These are phyloP conservation scores for Sebastes iracundus DNA, from an alignment of 2,797 vertebrate species.

Conservation along the genomic window DNA sequence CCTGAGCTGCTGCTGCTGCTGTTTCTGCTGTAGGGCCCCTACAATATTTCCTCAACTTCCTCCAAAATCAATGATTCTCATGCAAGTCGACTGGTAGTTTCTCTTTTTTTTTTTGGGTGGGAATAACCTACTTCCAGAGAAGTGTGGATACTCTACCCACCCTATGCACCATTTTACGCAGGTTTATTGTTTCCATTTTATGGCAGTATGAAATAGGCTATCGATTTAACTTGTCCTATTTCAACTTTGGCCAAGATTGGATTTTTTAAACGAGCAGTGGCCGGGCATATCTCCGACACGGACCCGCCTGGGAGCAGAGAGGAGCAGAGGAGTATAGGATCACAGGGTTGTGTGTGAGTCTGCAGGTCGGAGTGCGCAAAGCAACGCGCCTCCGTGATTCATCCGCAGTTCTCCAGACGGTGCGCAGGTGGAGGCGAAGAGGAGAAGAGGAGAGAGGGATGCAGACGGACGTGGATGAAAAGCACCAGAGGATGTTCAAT, in stretches of 20 bases:
- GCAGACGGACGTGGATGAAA: conserved; percentile 39
- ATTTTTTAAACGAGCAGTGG: conserved; percentile 61
- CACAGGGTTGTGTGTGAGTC: conserved; percentile 33
- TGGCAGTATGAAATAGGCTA: conserved; percentile 69
- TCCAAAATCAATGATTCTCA: conserved; percentile 28
- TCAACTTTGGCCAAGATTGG: conserved; percentile 74
- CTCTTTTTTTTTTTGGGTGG: neutral
- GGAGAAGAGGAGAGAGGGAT: conserved; percentile 51
- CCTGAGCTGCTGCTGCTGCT: neutral
- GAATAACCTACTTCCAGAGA: conserved; percentile 50
- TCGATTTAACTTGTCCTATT: conserved; percentile 71
- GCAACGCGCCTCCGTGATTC: conserved; percentile 62
- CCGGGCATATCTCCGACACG: conserved; percentile 21
- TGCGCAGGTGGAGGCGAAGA: conserved; percentile 70
- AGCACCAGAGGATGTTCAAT: conserved; percentile 37
- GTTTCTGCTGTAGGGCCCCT: conserved; percentile 14
- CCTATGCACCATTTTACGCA: conserved; percentile 63
- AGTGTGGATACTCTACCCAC: conserved; percentile 46
- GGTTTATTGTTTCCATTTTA: conserved; percentile 73
- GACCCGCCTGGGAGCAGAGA: conserved; percentile 17
- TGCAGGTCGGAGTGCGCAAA: conserved; percentile 61
- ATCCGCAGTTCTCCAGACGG: conserved; percentile 72
- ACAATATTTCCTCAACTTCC: conserved; percentile 21
- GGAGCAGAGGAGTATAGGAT: neutral
- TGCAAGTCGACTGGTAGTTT: conserved; percentile 31